Base-by-base conservation (phyloP, 2,113 vertebrate species). In the Peromyscus maniculatus region DNA sequence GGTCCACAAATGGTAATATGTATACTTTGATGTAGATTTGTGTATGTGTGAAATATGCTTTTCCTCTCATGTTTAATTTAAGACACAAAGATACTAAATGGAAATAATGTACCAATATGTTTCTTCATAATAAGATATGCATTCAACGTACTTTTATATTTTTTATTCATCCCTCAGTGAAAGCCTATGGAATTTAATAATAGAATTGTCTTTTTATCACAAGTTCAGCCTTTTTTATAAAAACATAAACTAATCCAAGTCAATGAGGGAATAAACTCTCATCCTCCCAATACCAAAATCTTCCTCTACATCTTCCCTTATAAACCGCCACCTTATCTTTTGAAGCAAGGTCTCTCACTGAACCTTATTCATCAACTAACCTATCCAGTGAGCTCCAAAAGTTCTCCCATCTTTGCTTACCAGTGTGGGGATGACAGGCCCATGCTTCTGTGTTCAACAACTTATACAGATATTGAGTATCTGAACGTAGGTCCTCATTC, bases 91-190 rank as follows among this genome's bases (percentile, higher is more conserved):
- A 83, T 67, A 75, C 22, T 62, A 9, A 93, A 97, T 74, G 94
- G 59, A 62, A 39, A 83, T 78, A 57, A 57, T 36, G 91, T 74
- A 87, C 8, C 87, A 80, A 43, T 64, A 84, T 69, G 21, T 87
- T 62, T 9, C 96, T 95, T 91, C 22, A 36, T 16, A 59, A 82
- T 24, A 59, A 13, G n/a, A 22, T 91, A 91, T 69, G 1, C 13
- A 80, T 79, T 96, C 46, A 93, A 74, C 3, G 84, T 39, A 83
- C 4, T 82, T 97, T 83, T 33, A 66, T 90, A 80, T 82, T 78
- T 55, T 94, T 93, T 69, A 55, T 57, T 43, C 78, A 92, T 57
- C n/a, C 3, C 2, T 31, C 49, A 39, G 74, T 69, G 59, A 93
- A 97, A 80, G n/a, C 7, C 64, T 69, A 84, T 17, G 39, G 0